phyloP scores from a whole-genome alignment of 2,888 invertebrate genomes.

The Volucella zonaria region DNA sequence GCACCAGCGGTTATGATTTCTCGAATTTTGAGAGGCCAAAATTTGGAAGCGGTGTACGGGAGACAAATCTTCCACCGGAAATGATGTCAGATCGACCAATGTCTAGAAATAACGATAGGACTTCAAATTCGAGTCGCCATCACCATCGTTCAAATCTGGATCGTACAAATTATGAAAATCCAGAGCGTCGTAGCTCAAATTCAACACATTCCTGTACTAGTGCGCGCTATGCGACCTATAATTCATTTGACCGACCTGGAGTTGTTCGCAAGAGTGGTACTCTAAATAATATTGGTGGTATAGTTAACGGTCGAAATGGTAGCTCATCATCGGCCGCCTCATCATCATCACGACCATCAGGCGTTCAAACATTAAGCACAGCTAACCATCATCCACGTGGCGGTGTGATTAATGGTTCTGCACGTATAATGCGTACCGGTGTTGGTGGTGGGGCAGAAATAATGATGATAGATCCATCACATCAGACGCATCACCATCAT shows the following conservation, averaged over 20 bases:
- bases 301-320: slow-evolving; percentile 70
- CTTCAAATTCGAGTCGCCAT: slow-evolving; percentile 62
- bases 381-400: slow-evolving; percentile 72
- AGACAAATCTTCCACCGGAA: slow-evolving; percentile 45
- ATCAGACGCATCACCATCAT: slow-evolving; percentile 71
- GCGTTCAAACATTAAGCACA: slow-evolving; percentile 76
- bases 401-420: slow-evolving; percentile 67
- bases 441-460: slow-evolving; percentile 62
- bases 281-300: slow-evolving; percentile 79
- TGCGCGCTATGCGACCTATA: slow-evolving; percentile 79
- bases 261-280: slow-evolving; percentile 82
- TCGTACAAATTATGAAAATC: slow-evolving; percentile 78
- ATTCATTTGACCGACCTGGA: slow-evolving; percentile 80
- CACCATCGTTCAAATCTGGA: slow-evolving; percentile 76
- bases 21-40: slow-evolving; percentile 86
- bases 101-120: slow-evolving; percentile 62
- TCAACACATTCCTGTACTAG: slow-evolving; percentile 81
- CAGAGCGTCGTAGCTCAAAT: slow-evolving; percentile 81
- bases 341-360: slow-evolving; percentile 74
- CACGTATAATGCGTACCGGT: slow-evolving; percentile 66
- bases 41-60: slow-evolving; percentile 77
- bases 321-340: slow-evolving; percentile 74
- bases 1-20: slow-evolving; percentile 82
- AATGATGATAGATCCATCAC: slow-evolving; percentile 63
- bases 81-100: slow-evolving; percentile 62